Percentiles rank a stretch among this genome's conserved stretches.
Conservation (phyloP, 1,140 invertebrate species). For the Brachionus paranguensis region DNA sequence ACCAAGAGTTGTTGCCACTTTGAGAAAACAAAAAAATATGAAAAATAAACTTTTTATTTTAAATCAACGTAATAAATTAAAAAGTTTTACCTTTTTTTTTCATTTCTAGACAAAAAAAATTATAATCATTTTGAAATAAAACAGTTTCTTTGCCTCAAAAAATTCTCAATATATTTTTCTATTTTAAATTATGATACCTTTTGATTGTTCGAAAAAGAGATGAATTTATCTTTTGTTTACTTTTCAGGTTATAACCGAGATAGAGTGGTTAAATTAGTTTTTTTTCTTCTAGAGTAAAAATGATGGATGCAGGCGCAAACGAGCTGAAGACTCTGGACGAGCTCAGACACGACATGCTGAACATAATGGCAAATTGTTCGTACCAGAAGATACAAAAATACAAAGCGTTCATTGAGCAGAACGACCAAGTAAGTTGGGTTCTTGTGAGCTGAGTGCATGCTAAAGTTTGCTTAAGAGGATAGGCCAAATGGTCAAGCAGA, state of each 20-base stretch:
- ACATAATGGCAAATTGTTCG: background rate
- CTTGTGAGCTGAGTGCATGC: background rate
- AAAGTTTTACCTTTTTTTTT: background rate
- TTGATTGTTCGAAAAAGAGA: background rate
- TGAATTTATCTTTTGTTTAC: background rate
- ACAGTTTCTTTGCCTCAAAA: background rate
- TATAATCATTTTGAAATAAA: background rate
- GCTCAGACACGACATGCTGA: background rate
- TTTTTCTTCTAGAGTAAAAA: background rate
- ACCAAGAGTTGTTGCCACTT: background rate
- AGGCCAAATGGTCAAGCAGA: background rate
- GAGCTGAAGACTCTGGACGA: background rate
- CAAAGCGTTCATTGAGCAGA: conserved; percentile 10
- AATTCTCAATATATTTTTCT: background rate
- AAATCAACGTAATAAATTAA: background rate
- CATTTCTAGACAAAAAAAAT: background rate
- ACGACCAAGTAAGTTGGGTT: background rate
- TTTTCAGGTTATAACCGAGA: background rate
- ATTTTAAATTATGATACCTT: background rate
- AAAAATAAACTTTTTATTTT: background rate
- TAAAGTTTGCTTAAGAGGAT: background rate
- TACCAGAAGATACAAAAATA: background rate
- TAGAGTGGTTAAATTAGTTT: background rate
- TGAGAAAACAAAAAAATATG: background rate
- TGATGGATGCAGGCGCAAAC: background rate